Evolutionary conservation across 2,113 vertebrate species (phyloP).

Genomic region (Brevimyrus niger): DNA sequence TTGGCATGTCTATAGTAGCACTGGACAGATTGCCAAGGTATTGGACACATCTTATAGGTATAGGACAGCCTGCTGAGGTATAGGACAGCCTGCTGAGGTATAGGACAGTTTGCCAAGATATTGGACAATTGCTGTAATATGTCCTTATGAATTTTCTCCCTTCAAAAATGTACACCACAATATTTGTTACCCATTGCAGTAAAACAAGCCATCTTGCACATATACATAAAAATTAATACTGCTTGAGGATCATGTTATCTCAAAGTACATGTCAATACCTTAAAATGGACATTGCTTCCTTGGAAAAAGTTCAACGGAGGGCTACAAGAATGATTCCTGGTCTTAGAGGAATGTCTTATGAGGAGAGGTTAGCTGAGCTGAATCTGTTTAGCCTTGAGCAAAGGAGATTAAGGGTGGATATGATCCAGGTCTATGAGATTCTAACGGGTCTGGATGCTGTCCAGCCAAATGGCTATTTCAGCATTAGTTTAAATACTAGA

Average conservation of each 20-base stretch:
- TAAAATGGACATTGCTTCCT: no score
- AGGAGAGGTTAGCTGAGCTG: no score
- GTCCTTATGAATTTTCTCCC: slow-evolving; percentile 25
- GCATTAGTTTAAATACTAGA: no score
- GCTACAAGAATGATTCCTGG: no score
- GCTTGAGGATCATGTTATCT: background rate
- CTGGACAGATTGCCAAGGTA: background rate
- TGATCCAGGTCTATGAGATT: no score
- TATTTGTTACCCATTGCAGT: background rate
- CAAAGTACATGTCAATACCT: background rate
- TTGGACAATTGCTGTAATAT: slow-evolving; percentile 42
- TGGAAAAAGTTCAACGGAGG: no score
- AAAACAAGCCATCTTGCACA: background rate
- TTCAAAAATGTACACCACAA: background rate
- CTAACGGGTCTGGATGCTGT: no score
- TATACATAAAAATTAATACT: background rate
- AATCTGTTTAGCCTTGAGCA: no score
- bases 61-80: background rate
- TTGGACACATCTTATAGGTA: background rate
- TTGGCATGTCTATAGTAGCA: background rate
- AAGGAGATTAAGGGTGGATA: no score
- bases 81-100: background rate
- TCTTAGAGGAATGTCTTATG: no score
- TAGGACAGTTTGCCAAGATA: background rate
- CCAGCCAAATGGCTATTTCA: no score